Evolutionary conservation across 2,797 vertebrate species (phyloP), one percentile per base, ranked within the genome.

Genomic region (Garrulus glandarius): DNA sequence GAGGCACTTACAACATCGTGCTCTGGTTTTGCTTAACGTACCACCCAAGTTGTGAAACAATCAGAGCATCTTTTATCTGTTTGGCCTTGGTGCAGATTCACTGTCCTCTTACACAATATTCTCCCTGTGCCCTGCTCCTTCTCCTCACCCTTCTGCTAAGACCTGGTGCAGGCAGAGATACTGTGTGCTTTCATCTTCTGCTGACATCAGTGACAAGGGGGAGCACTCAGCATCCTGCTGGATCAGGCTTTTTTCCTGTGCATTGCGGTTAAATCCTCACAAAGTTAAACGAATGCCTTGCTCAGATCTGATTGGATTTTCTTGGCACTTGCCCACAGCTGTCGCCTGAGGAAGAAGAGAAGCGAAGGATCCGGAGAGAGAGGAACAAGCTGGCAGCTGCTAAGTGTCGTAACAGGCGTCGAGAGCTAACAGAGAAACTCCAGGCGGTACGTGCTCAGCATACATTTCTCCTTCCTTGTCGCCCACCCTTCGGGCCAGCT

Each of bases 331-430:
- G 75, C 93, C 84, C 36, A 65, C 96, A 99, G 99, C 98, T 99
- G 88, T 99, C 99, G 43, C 99, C 99, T 0, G 99, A 99, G 95
- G 99, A 99, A 98, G 99, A 99, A 92, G 99, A 99, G 98, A 99
- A 99, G 89, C 97, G 99, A 93, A 98, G 99, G 92, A 99, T 99
- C 97, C 98, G 99, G 92, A 98, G 99, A 82, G 99, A 99, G 97
- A 98, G 99, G 98, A 99, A 99, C 98, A 99, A 99, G 97, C 96
- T 99, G 95, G 99, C 99, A 6, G 99, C 99, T 15, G 99, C 99
- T 85, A 99, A 99, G 97, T 99, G 99, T 97, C 99, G 99, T 95
- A 99, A 99, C 98, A 98, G 99, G 69, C 98, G 99, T 64, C 98
- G 99, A 92, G 99, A 99, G 98, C 98, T 99, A 88, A 99, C 99